Percentiles rank a stretch among this genome's conserved stretches.
These are phyloP conservation scores for Gryllus longicercus DNA, from an alignment of 2,888 invertebrate species.

Conservation along the genomic window DNA sequence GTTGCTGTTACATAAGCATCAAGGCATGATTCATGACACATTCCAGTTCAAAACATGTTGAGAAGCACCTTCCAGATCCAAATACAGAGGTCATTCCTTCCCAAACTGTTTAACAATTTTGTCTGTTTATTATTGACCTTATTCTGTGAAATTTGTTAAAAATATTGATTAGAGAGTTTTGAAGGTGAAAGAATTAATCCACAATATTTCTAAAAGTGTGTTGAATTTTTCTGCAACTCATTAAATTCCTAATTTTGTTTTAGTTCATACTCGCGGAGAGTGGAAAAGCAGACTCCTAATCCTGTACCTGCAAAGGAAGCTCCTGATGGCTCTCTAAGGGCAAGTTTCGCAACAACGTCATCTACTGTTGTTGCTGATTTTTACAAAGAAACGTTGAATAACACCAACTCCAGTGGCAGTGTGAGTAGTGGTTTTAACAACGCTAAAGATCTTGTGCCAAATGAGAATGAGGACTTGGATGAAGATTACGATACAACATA, in stretches of 20 bases:
- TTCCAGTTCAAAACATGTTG: too few relatives aligned
- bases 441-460: background rate
- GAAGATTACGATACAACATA: slow-evolving; percentile 17
- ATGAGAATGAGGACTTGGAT: background rate
- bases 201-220: background rate
- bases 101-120: too few relatives aligned
- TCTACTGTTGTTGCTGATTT: slow-evolving; percentile 8
- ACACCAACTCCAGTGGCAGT: background rate
- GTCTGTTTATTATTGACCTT: too few relatives aligned
- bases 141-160: too few relatives aligned
- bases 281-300: background rate
- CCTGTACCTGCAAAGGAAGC: background rate
- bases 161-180: too few relatives aligned
- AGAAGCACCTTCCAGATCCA: too few relatives aligned
- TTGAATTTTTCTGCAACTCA: background rate
- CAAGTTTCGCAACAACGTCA: background rate
- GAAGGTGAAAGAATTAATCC: too few relatives aligned
- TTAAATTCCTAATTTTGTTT: background rate
- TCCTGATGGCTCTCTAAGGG: background rate
- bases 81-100: too few relatives aligned
- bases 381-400: background rate
- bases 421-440: background rate
- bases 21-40: too few relatives aligned
- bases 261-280: background rate
- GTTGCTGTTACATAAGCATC: too few relatives aligned